Conservation (phyloP, 2,113 vertebrate genomes). For the Colinus virginianus region DNA sequence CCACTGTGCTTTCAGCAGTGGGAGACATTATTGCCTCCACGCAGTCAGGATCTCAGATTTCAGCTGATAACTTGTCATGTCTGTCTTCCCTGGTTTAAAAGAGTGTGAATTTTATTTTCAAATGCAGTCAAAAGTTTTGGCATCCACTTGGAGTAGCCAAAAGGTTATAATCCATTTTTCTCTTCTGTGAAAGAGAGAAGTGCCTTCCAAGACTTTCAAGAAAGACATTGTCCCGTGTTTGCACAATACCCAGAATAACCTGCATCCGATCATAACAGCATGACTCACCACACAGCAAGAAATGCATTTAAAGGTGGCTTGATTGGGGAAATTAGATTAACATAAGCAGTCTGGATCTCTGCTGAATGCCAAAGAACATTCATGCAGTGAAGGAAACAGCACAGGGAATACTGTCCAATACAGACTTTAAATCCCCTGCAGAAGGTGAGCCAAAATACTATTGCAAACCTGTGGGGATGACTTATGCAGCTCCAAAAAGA, state of each 20-base stretch:
- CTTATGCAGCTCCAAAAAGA: background rate
- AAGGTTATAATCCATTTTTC: background rate
- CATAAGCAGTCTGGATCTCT: background rate
- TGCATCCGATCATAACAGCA: background rate
- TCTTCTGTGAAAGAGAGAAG: background rate
- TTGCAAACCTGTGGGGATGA: background rate
- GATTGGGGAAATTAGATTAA: constrained; percentile 45
- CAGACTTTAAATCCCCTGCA: background rate
- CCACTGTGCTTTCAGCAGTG: background rate
- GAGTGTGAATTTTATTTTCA: background rate
- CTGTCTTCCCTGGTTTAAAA: background rate
- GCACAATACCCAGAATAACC: background rate
- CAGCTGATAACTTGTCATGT: background rate
- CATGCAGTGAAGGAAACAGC: background rate
- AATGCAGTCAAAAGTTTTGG: background rate
- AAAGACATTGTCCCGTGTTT: background rate
- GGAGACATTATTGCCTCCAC: background rate
- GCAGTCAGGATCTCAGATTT: background rate
- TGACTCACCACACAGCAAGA: constrained; percentile 39
- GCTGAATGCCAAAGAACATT: constrained; percentile 34
- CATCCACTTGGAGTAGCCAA: background rate
- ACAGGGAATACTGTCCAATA: constrained; percentile 1
- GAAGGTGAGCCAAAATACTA: background rate
- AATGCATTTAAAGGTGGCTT: constrained; percentile 22
- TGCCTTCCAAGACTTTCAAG: background rate